Percentiles rank a stretch among this genome's conserved stretches.
These are phyloP conservation scores for Platycnemis pennipes DNA, from an alignment of 2,888 invertebrate genomes.

Conservation along the genomic window DNA sequence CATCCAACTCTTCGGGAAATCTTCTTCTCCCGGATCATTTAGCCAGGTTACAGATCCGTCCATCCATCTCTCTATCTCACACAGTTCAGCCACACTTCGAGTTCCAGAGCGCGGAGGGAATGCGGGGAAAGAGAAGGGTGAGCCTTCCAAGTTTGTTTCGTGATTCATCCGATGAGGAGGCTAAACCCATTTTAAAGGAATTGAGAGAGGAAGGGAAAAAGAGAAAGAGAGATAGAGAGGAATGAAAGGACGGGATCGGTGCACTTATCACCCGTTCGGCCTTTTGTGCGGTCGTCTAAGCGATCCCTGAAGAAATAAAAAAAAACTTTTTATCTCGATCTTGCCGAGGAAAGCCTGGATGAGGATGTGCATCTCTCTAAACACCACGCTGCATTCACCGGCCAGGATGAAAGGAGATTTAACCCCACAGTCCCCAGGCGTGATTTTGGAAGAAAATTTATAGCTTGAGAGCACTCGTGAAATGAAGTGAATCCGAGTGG, in stretches of 20 bases:
- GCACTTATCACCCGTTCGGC: neutral
- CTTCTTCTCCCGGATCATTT: conserved; percentile 29
- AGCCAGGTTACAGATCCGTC: conserved; percentile 20
- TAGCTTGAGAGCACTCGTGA: neutral
- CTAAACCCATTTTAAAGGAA: conserved; percentile 22
- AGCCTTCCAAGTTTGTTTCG: conserved; percentile 4
- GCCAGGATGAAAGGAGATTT: neutral
- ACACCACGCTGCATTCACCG: neutral
- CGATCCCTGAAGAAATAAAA: neutral
- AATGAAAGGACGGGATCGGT: neutral
- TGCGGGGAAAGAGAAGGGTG: neutral
- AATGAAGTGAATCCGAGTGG: neutral
- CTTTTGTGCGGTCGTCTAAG: neutral
- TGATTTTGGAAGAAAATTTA: neutral
- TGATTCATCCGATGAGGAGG: conserved; percentile 1
- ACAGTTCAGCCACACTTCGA: conserved; percentile 3
- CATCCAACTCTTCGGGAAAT: neutral
- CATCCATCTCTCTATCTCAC: conserved; percentile 26
- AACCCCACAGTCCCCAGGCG: too few species aligned
- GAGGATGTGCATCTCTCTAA: neutral
- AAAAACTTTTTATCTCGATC: neutral
- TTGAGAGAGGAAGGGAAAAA: neutral
- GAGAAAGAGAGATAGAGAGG: neutral
- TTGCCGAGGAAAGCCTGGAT: neutral
- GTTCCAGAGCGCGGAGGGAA: neutral